Conservation (phyloP, 2,797 vertebrate genomes). For the Poeciliopsis presidionis region DNA sequence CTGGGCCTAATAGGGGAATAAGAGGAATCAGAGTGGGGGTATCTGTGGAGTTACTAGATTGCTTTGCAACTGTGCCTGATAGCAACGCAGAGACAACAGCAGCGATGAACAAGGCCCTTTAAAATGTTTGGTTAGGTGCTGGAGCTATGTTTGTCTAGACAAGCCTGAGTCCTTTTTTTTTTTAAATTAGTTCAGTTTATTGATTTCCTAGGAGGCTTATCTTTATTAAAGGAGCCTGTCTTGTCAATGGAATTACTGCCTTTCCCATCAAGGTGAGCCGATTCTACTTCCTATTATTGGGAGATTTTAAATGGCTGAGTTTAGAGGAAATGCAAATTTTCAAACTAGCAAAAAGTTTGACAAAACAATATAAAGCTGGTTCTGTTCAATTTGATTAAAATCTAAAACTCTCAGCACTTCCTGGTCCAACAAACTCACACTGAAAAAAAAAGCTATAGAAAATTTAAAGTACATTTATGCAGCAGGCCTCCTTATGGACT, state of each 20-base stretch:
- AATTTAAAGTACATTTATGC: background rate
- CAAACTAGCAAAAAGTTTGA: constrained; percentile 22
- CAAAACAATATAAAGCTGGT: constrained; percentile 12
- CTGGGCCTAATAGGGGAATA: constrained; percentile 61
- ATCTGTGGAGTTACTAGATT: constrained; percentile 42
- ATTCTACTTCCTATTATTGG: constrained; percentile 67
- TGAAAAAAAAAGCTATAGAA: background rate
- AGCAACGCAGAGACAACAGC: constrained; percentile 37
- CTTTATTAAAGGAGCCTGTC: constrained; percentile 68
- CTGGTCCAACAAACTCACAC: background rate
- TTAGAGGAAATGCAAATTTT: constrained; percentile 41
- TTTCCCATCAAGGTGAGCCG: constrained; percentile 58
- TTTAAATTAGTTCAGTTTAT: constrained; percentile 66
- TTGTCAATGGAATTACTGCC: constrained; percentile 68
- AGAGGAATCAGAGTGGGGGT: constrained; percentile 53
- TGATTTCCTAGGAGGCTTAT: constrained; percentile 69
- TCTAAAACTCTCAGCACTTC: background rate
- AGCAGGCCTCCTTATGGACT: too few species aligned
- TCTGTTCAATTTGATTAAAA: background rate
- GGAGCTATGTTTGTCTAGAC: constrained; percentile 52
- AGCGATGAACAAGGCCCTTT: constrained; percentile 16
- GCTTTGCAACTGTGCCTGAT: constrained; percentile 39
- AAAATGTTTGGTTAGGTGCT: constrained; percentile 43
- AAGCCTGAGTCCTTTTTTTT: constrained; percentile 37
- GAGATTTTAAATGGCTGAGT: constrained; percentile 39